Percentiles rank a stretch among this genome's conserved stretches.
Conservation (phyloP, 2,888 invertebrate species). For the Agrilus mali region DNA sequence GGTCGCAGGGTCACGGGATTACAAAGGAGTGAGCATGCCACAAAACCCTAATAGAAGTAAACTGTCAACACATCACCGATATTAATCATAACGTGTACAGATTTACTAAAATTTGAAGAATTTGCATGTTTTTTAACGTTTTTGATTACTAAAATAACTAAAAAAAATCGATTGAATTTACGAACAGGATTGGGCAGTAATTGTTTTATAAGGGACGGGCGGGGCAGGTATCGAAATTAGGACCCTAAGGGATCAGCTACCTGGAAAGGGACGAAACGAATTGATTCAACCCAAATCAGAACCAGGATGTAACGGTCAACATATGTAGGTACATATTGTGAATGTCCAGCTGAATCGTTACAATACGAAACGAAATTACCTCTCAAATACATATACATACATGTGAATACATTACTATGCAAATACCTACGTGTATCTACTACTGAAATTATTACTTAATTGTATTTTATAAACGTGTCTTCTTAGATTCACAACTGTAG, state of each 20-base stretch:
- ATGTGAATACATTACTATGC: no score
- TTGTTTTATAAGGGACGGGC: no score
- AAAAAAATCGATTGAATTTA: no score
- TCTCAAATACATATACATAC: no score
- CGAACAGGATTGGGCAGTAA: no score
- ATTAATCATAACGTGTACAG: constrained; percentile 31
- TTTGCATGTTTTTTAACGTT: neutral
- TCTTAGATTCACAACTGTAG: no score
- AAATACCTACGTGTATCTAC: no score
- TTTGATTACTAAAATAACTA: no score
- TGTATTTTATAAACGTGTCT: no score
- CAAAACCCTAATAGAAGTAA: constrained; percentile 35
- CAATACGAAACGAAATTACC: no score
- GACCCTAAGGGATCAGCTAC: constrained; percentile 21
- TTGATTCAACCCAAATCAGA: constrained; percentile 18
- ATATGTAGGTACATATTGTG: constrained; percentile 3
- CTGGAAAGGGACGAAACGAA: constrained; percentile 27
- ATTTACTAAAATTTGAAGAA: neutral
- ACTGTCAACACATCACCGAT: constrained; percentile 37
- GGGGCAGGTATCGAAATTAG: no score
- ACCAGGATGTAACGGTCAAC: constrained; percentile 11
- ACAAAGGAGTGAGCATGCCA: constrained; percentile 36
- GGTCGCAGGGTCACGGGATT: constrained; percentile 22
- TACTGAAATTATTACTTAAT: no score
- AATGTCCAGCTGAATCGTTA: constrained; percentile 6